These are phyloP conservation scores for Channa maculata DNA, from an alignment of 2,113 vertebrate species.

Conservation along the genomic window DNA sequence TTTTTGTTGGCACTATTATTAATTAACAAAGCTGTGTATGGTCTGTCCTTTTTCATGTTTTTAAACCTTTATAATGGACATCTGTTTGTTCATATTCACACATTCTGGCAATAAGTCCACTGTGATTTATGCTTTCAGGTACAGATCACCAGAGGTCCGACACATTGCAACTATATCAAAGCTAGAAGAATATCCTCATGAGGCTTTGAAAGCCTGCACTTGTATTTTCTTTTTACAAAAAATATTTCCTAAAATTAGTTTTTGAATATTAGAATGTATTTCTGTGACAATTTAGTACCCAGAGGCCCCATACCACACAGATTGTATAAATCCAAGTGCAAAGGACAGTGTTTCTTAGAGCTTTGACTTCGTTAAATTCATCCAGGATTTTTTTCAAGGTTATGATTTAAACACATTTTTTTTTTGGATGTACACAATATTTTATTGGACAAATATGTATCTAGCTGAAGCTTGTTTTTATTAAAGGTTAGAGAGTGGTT, in stretches of 20 bases:
- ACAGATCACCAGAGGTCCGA: not conserved
- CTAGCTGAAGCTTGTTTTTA: not conserved
- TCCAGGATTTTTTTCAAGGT: too few species aligned
- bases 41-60: slow-evolving; percentile 9
- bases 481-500: slow-evolving; percentile 15
- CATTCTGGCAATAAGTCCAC: slow-evolving; percentile 9
- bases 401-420: too few species aligned
- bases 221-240: not conserved
- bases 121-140: slow-evolving; percentile 28
- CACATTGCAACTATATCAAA: not conserved
- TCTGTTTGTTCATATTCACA: slow-evolving; percentile 25
- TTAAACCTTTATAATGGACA: not conserved
- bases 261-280: not conserved
- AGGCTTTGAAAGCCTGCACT: not conserved
- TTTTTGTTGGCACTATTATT: slow-evolving; percentile 14
- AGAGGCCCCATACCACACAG: too few species aligned
- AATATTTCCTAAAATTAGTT: not conserved
- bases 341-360: too few species aligned
- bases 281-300: not conserved
- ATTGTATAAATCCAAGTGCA: too few species aligned
- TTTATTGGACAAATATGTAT: not conserved
- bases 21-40: not conserved
- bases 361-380: too few species aligned
- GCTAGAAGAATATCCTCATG: not conserved
- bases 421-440: too few species aligned